Percentiles rank a stretch among this genome's conserved stretches.
phyloP scores from a whole-genome alignment of 2,113 vertebrate genomes.

The Megaceryle torquata region DNA sequence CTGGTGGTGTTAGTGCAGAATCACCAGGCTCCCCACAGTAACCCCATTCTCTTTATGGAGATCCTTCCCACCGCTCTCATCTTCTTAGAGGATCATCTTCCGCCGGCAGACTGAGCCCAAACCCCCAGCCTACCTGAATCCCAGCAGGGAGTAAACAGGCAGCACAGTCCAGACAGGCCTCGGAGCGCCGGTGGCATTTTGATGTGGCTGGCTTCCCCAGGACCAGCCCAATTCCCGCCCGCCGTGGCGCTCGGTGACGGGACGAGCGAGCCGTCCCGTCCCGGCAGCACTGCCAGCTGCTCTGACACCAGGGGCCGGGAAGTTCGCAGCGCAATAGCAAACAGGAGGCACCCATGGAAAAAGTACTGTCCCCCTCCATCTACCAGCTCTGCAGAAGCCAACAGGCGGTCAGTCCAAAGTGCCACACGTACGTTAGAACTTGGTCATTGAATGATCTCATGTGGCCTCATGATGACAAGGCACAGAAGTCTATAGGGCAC shows the following conservation, averaged over 20 bases:
- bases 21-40: neutral
- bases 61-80: neutral
- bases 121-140: neutral
- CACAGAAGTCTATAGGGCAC: neutral
- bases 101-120: neutral
- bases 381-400: neutral
- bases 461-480: neutral
- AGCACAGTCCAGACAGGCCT: neutral
- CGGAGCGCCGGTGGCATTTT: rapidly evolving
- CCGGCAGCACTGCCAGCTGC: neutral
- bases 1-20: neutral
- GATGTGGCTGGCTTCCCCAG: neutral
- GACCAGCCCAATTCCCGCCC: neutral
- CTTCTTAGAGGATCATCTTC: neutral
- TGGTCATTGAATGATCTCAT: neutral
- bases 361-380: neutral
- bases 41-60: rapidly evolving
- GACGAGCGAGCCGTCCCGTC: neutral
- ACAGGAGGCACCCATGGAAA: neutral
- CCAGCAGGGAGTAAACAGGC: neutral
- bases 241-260: neutral
- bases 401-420: neutral
- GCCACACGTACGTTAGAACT: neutral
- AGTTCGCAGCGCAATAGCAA: neutral
- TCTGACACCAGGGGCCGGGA: neutral